phyloP scores from a whole-genome alignment of 2,888 invertebrate genomes.

The Melanostoma scalare region DNA sequence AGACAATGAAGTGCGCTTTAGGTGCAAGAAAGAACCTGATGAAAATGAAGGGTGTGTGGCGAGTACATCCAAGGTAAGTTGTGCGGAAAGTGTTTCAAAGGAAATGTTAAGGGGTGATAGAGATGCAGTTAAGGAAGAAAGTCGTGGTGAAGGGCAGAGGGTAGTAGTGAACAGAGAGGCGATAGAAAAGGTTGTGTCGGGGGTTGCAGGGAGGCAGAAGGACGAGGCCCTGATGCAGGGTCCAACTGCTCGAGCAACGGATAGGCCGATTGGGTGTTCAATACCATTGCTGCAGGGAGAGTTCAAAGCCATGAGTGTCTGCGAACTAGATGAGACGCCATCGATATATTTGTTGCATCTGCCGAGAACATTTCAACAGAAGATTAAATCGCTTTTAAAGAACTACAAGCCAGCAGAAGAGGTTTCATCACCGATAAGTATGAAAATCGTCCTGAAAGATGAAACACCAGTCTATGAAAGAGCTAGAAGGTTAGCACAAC shows the following conservation, averaged over 20 bases:
- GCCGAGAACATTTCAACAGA: neutral
- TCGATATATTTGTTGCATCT: constrained; percentile 3
- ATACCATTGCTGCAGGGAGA: neutral
- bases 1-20: constrained; percentile 15
- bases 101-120: neutral
- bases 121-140: neutral
- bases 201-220: neutral
- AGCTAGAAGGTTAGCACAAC: neutral
- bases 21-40: neutral
- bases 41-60: neutral
- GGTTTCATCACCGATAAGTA: too few relatives aligned
- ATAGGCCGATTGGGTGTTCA: neutral
- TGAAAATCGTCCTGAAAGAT: neutral
- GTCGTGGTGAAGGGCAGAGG: neutral
- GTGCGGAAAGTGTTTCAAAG: neutral
- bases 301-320: neutral
- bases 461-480: constrained; percentile 11
- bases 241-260: neutral
- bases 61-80: neutral
- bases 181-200: neutral
- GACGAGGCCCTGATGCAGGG: neutral
- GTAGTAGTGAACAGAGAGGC: neutral
- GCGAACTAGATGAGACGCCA: neutral
- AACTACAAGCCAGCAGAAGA: constrained; percentile 9
- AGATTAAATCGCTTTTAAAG: constrained; percentile 3